Evolutionary conservation across 2,797 vertebrate species (phyloP).

Genomic region (Cryptoblepharus egeriae): DNA sequence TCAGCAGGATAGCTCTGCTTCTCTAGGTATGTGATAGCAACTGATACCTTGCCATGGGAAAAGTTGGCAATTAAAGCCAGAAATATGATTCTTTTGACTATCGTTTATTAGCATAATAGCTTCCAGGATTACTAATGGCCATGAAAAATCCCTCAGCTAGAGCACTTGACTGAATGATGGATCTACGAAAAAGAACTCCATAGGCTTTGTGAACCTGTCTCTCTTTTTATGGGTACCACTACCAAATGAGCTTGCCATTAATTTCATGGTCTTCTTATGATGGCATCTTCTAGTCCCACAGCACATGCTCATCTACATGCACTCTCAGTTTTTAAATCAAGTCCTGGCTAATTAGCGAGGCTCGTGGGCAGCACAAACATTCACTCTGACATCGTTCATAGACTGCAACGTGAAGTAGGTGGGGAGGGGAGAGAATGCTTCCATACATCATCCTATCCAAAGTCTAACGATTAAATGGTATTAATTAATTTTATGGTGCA

Average conservation of each 20-base stretch:
- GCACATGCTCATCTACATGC: slow-evolving; percentile 20
- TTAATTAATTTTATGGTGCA: slow-evolving; percentile 58
- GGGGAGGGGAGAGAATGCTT: neutral
- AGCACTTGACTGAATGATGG: slow-evolving; percentile 30
- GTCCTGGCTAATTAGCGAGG: neutral
- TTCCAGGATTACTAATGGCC: slow-evolving; percentile 38
- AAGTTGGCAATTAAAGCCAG: slow-evolving; percentile 1
- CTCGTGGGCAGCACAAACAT: slow-evolving; percentile 15
- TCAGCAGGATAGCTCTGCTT: neutral
- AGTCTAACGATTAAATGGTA: slow-evolving; percentile 40
- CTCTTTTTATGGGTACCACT: slow-evolving; percentile 32
- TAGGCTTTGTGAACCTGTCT: slow-evolving; percentile 27
- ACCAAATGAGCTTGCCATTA: slow-evolving; percentile 4
- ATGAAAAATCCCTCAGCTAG: slow-evolving; percentile 11
- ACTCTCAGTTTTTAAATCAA: neutral
- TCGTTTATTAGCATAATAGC: slow-evolving; percentile 34
- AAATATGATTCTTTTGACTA: neutral
- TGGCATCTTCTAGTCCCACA: neutral
- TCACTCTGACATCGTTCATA: slow-evolving; percentile 23
- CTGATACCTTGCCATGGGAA: neutral
- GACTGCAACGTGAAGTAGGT: neutral
- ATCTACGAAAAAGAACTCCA: neutral
- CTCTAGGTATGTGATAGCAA: neutral
- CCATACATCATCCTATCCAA: slow-evolving; percentile 21
- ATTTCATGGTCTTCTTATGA: slow-evolving; percentile 10